These are phyloP conservation scores for Tetramorium simillimum DNA, from an alignment of 1,140 invertebrate genomes.

Conservation along the genomic window DNA sequence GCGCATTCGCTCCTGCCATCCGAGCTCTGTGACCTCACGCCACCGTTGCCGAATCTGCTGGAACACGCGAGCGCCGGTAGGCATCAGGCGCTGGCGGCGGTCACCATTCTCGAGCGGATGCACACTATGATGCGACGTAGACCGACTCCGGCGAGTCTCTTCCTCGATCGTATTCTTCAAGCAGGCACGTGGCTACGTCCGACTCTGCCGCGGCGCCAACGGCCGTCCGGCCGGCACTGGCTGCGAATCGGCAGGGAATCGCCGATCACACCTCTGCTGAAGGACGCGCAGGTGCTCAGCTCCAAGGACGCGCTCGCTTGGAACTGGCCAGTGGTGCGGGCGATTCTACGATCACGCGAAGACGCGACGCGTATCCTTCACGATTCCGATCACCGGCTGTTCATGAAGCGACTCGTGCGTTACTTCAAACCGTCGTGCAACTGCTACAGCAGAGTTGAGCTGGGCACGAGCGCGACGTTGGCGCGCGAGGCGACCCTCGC, in stretches of 20 bases:
- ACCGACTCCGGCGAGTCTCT: conserved; percentile 92
- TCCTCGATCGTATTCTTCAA: conserved; percentile 92
- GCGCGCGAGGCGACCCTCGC: conserved; percentile 89
- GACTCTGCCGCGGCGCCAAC: conserved; percentile 75
- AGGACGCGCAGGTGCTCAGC: conserved; percentile 87
- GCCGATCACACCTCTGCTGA: conserved; percentile 83
- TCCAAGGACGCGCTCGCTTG: conserved; percentile 87
- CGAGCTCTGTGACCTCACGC: conserved; percentile 93
- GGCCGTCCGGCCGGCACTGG: conserved; percentile 79
- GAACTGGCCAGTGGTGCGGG: conserved; percentile 89
- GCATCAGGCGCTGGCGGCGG: conserved; percentile 92
- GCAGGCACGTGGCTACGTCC: conserved; percentile 81
- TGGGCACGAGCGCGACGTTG: conserved; percentile 86
- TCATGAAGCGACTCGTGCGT: conserved; percentile 92
- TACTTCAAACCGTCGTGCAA: conserved; percentile 96
- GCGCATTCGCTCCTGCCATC: conserved; percentile 93
- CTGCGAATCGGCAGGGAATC: conserved; percentile 77
- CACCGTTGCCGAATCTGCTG: conserved; percentile 93
- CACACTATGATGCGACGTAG: conserved; percentile 92
- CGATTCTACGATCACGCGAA: conserved; percentile 85
- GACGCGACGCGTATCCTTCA: conserved; percentile 76
- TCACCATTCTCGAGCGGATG: conserved; percentile 91
- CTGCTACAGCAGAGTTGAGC: conserved; percentile 91
- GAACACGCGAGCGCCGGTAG: conserved; percentile 91
- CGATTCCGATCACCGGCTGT: conserved; percentile 91